A percentile compares a stretch with the other conserved stretches of the same genome.
These are phyloP conservation scores for Pogonomyrmex barbatus DNA, from an alignment of 1,140 invertebrate genomes.

Conservation along the genomic window DNA sequence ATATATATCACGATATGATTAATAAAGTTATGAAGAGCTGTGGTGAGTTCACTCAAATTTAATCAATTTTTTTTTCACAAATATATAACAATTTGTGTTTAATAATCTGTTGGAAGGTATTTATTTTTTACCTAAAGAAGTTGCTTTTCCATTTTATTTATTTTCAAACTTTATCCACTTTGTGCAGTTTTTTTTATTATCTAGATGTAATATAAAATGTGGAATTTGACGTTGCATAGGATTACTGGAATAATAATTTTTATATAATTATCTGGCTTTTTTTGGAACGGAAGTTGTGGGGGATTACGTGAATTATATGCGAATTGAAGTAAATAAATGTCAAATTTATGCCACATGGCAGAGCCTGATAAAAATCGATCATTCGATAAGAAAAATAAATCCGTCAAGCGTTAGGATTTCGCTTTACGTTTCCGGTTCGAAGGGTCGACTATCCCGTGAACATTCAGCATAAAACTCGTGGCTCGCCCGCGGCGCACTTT, in stretches of 20 bases:
- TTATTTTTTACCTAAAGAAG: neutral
- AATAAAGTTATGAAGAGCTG: neutral
- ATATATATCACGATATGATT: neutral
- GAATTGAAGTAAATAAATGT: neutral
- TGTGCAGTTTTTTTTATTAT: neutral
- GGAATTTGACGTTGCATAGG: neutral
- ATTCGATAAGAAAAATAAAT: conserved; percentile 20
- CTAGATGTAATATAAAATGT: neutral
- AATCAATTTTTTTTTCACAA: neutral
- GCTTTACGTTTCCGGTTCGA: neutral
- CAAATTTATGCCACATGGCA: neutral
- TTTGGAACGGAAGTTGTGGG: neutral
- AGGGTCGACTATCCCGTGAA: neutral
- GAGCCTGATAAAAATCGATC: neutral
- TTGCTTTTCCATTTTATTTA: neutral
- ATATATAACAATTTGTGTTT: neutral
- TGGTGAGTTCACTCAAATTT: neutral
- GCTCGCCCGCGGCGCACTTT: conserved; percentile 4
- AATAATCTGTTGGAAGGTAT: neutral
- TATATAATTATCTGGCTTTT: neutral
- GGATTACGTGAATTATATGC: neutral
- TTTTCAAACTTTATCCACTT: neutral
- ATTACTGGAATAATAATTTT: neutral
- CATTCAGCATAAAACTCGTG: conserved; percentile 46
- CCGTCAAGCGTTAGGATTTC: neutral